Evolutionary conservation across 2,888 invertebrate genomes (phyloP).

Genomic region (Athripsodes cinereus): DNA sequence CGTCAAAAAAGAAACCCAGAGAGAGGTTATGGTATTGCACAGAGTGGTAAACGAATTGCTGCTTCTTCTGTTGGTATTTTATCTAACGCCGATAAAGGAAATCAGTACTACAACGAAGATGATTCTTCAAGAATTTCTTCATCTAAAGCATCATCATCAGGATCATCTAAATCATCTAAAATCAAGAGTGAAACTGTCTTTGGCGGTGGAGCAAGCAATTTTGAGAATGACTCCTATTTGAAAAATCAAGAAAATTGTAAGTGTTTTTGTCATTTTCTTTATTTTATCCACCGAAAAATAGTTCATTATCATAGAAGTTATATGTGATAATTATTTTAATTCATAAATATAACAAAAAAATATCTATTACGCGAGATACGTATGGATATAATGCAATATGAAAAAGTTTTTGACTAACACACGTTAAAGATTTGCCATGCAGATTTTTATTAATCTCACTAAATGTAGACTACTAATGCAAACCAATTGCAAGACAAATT

Average conservation of each 20-base stretch:
- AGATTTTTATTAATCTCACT: too few relatives aligned
- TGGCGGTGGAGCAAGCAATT: slow-evolving; percentile 10
- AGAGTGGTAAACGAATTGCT: not conserved
- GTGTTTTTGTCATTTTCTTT: not conserved
- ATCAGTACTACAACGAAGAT: not conserved
- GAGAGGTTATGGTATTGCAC: slow-evolving; percentile 5
- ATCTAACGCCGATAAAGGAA: not conserved
- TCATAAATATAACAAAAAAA: too few relatives aligned
- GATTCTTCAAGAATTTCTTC: slow-evolving; percentile 7
- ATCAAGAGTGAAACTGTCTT: slow-evolving; percentile 18
- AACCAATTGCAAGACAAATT: too few relatives aligned
- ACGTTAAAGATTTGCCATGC: too few relatives aligned
- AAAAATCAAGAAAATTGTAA: slow-evolving; percentile 10
- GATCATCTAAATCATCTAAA: slow-evolving; percentile 14
- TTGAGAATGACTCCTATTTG: slow-evolving; percentile 7
- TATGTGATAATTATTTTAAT: too few relatives aligned
- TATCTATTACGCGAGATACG: too few relatives aligned
- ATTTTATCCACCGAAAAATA: too few relatives aligned
- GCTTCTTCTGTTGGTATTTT: not conserved
- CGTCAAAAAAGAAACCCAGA: not conserved
- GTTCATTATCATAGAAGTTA: too few relatives aligned
- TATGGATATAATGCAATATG: too few relatives aligned
- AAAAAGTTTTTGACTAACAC: too few relatives aligned
- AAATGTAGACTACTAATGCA: too few relatives aligned
- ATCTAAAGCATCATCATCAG: slow-evolving; percentile 19